Base-by-base conservation (phyloP, 2,113 vertebrate species). In the Emydura subglobosa region DNA sequence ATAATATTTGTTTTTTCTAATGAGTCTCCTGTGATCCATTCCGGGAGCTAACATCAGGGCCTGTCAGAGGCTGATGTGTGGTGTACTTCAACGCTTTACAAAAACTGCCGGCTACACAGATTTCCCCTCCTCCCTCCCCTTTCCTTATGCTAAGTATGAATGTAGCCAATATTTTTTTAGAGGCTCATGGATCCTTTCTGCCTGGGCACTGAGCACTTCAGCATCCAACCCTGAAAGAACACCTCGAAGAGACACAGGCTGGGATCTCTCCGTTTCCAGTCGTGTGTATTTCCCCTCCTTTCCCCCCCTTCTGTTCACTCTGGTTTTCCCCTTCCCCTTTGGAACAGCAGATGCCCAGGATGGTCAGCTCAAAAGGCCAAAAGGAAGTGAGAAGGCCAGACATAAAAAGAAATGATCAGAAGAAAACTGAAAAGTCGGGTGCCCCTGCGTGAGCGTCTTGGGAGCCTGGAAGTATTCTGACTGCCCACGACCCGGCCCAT, bases 1-100 rank as follows among this genome's bases (percentile, higher is more conserved):
- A 99, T 99, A 99, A 99, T 99, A 99, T 99, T 99, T 99, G 99
- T 98, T 98, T 99, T 99, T 98, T 99, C 98, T 98, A 99, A 99
- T 99, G 98, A 99, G 98, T 98, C 99, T 98, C 99, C 96, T 98
- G 98, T 98, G 99, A 98, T 98, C 98, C 98, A 98, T 99, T 98
- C 98, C 94, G 94, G 98, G 98, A 98, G 98, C 98, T 98, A 98
- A 98, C 98, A 98, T 98, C 98, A 98, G 98, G 98, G 98, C 98
- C 98, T 99, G 98, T 98, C 98, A 98, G 98, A 96, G 97, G 94
- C 96, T 98, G 98, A 99, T 98, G 98, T 98, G 98, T 98, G 97
- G 98, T 97, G 98, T 98, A 98, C 98, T 98, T 98, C 98, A 98
- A 97, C 14, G 88, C 98, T 98, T 98, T 98, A 98, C 98, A 98